phyloP scores from a whole-genome alignment of 2,113 vertebrate species.

The Mesoclemmys tuberculata region DNA sequence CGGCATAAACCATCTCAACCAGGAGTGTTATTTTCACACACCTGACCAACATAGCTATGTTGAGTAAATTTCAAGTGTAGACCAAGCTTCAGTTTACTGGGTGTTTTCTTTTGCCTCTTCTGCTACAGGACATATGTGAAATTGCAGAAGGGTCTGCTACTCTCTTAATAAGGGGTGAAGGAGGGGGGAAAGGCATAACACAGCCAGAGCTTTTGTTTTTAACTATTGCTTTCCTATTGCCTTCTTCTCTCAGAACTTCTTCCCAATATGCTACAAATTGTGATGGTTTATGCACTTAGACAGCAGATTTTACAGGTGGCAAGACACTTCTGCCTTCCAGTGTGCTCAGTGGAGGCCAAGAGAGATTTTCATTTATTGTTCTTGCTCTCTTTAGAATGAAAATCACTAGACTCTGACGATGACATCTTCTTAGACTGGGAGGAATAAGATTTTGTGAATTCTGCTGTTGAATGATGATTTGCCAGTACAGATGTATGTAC shows the following conservation, averaged over 20 bases:
- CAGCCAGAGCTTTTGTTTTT: not conserved
- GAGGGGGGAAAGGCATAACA: not conserved
- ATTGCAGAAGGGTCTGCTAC: not conserved
- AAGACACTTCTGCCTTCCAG: not conserved
- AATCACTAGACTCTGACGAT: not conserved
- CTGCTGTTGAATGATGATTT: not conserved
- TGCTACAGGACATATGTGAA: not conserved
- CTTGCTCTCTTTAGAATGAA: not conserved
- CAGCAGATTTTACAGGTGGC: not conserved
- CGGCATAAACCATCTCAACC: too few species aligned
- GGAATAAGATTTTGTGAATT: not conserved
- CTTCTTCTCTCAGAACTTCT: not conserved
- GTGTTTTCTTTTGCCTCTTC: not conserved
- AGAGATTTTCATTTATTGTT: not conserved
- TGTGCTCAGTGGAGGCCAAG: not conserved
- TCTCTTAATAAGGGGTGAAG: too few species aligned
- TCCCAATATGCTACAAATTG: not conserved
- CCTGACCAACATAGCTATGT: too few species aligned
- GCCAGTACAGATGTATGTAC: fast-evolving
- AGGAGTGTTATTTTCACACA: too few species aligned
- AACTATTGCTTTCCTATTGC: not conserved
- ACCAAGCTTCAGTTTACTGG: not conserved
- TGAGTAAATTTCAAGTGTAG: not conserved
- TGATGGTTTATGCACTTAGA: not conserved
- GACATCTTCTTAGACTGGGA: not conserved